phyloP scores from a whole-genome alignment of 2,113 vertebrate species.

The Micronycteris hirsuta region DNA sequence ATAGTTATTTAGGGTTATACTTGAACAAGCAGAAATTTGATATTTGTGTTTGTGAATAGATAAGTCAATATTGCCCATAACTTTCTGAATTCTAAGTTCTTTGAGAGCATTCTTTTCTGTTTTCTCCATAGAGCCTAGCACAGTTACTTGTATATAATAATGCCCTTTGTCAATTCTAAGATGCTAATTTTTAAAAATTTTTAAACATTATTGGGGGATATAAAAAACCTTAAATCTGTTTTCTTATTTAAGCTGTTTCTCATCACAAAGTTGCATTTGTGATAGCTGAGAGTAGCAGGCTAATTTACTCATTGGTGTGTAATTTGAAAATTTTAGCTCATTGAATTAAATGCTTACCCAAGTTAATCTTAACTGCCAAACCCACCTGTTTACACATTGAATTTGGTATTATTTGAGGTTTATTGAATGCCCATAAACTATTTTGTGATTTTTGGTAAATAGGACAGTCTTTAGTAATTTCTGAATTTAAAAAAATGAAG shows the following conservation, averaged over 20 bases:
- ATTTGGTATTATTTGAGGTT: conserved; percentile 25
- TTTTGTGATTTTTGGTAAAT: neutral
- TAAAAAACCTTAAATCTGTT: neutral
- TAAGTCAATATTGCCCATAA: neutral
- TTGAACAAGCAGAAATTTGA: neutral
- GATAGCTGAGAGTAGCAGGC: neutral
- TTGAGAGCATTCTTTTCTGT: neutral
- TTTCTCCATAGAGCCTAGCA: neutral
- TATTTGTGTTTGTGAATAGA: neutral
- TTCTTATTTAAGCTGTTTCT: conserved; percentile 3
- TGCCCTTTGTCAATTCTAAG: neutral
- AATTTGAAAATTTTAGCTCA: neutral
- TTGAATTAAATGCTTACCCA: neutral
- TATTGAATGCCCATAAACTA: neutral
- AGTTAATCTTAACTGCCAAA: neutral
- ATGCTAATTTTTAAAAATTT: neutral
- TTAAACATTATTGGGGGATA: neutral
- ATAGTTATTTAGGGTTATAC: neutral
- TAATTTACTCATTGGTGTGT: neutral
- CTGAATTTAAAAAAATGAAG: neutral
- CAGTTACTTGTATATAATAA: neutral
- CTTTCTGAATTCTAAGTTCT: neutral
- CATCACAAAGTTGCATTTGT: conserved; percentile 3
- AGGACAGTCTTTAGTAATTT: neutral
- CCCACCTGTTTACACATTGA: neutral